Percentiles rank a stretch among this genome's conserved stretches.
These are phyloP conservation scores for Torymus texanus DNA, from an alignment of 2,888 invertebrate species.

Conservation along the genomic window DNA sequence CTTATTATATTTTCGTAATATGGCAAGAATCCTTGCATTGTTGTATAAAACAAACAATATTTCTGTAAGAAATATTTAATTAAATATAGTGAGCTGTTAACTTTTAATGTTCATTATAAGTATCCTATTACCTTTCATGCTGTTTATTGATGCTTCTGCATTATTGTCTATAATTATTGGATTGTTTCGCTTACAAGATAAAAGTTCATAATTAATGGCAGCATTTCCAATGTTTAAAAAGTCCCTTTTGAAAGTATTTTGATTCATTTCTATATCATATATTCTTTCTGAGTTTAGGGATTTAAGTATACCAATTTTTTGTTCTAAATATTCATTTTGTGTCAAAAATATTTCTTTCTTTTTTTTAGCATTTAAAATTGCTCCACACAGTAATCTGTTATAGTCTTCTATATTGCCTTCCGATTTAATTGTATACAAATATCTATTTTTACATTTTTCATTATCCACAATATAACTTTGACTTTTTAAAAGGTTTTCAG, in stretches of 20 bases:
- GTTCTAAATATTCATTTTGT: slow-evolving; percentile 75
- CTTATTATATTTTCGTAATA: slow-evolving; percentile 80
- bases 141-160: no score
- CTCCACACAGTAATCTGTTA: slow-evolving; percentile 76
- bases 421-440: slow-evolving; percentile 75
- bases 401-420: slow-evolving; percentile 66
- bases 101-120: no score
- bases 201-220: slow-evolving; percentile 81
- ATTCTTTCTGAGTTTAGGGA: slow-evolving; percentile 81
- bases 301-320: slow-evolving; percentile 61
- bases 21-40: slow-evolving; percentile 82
- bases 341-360: slow-evolving; percentile 76
- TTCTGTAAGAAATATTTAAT: slow-evolving; percentile 74
- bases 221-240: slow-evolving; percentile 81
- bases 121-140: no score
- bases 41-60: slow-evolving; percentile 87
- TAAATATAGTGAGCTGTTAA: no score
- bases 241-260: slow-evolving; percentile 77
- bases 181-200: slow-evolving; percentile 81
- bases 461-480: slow-evolving; percentile 66
- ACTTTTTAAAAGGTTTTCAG: slow-evolving; percentile 70
- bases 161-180: slow-evolving; percentile 77
- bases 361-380: slow-evolving; percentile 79
- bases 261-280: slow-evolving; percentile 77
- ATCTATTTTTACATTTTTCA: slow-evolving; percentile 68